A percentile compares a stretch with the other conserved stretches of the same genome.
These are phyloP conservation scores for Nasonia longicornis DNA, from an alignment of 1,140 invertebrate genomes.

Conservation along the genomic window DNA sequence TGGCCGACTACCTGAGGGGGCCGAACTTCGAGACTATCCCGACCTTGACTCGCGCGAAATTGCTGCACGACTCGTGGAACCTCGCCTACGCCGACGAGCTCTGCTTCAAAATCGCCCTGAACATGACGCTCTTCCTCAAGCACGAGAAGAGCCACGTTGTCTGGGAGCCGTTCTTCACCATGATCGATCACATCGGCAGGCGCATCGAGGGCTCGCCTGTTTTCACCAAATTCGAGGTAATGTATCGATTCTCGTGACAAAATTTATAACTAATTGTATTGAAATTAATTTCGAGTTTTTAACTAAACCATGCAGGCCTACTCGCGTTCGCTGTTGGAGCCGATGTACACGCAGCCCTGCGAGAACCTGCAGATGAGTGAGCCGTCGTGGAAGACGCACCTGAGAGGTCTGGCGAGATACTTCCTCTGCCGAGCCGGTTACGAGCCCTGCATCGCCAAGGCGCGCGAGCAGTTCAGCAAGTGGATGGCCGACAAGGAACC, in stretches of 20 bases:
- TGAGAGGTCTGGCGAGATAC: constrained; percentile 73
- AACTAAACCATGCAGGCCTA: constrained; percentile 6
- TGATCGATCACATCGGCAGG: constrained; percentile 82
- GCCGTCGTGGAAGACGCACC: constrained; percentile 73
- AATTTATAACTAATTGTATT: too few species aligned
- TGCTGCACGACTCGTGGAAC: constrained; percentile 84
- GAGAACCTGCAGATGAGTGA: constrained; percentile 69
- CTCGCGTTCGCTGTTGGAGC: constrained; percentile 65
- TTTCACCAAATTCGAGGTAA: constrained; percentile 77
- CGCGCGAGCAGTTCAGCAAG: constrained; percentile 74
- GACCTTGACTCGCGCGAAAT: constrained; percentile 78
- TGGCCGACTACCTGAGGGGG: constrained; percentile 74
- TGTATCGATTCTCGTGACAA: background rate
- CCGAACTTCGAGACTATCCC: constrained; percentile 73
- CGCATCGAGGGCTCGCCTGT: constrained; percentile 76
- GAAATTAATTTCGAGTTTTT: too few species aligned
- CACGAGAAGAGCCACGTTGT: constrained; percentile 79
- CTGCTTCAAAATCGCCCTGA: constrained; percentile 76
- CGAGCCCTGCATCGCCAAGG: constrained; percentile 77
- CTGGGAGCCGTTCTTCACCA: constrained; percentile 83
- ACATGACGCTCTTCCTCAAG: constrained; percentile 81
- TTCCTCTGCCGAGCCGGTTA: constrained; percentile 81
- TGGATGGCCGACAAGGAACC: constrained; percentile 78
- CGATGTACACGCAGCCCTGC: constrained; percentile 75
- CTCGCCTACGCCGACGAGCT: constrained; percentile 82